Conservation (phyloP, 2,113 vertebrate genomes). For the Pheucticus melanocephalus region DNA sequence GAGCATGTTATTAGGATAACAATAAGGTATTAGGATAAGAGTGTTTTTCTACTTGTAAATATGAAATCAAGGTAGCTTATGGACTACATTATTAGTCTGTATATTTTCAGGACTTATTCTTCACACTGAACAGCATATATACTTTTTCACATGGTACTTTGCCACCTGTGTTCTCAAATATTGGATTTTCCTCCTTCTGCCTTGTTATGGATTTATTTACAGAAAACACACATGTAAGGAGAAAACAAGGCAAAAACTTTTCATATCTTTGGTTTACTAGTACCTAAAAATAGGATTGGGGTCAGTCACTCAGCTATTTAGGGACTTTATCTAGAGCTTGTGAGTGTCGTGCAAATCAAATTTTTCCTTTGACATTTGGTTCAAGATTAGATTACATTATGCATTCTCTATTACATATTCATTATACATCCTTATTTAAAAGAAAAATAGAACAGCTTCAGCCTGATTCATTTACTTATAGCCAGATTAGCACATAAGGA, state of each 20-base stretch:
- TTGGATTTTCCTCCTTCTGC: neutral
- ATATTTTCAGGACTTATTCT: neutral
- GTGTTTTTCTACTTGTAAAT: neutral
- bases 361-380: neutral
- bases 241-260: neutral
- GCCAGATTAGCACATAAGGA: neutral
- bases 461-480: neutral
- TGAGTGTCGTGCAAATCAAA: neutral
- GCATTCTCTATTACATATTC: neutral
- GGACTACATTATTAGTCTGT: neutral
- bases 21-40: neutral
- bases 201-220: neutral
- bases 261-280: neutral
- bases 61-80: neutral
- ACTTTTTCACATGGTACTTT: neutral
- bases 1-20: neutral
- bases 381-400: neutral
- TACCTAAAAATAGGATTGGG: neutral
- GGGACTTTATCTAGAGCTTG: neutral
- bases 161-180: neutral
- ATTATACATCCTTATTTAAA: neutral
- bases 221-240: neutral
- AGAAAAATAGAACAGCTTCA: neutral
- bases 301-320: neutral
- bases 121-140: neutral